phyloP scores from a whole-genome alignment of 2,113 vertebrate genomes.

The Epinephelus cyanopodus region DNA sequence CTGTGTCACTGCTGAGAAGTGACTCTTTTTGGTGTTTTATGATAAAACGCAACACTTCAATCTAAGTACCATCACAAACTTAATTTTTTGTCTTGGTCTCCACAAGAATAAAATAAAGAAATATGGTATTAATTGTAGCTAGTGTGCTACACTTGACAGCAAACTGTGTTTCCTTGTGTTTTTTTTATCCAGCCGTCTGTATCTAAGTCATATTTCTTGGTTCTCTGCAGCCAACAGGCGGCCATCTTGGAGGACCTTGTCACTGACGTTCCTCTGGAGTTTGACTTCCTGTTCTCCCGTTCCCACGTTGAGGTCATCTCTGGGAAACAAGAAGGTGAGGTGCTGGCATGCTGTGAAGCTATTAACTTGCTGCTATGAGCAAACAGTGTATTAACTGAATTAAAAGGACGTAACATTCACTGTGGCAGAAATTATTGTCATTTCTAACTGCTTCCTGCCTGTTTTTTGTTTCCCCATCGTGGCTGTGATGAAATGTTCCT shows the following conservation, averaged over 20 bases:
- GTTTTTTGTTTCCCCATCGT: not conserved
- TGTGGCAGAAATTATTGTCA: accelerated
- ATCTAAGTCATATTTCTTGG: not conserved
- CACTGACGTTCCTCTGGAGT: constrained; percentile 91
- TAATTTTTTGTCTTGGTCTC: no score
- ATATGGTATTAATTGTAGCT: not conserved
- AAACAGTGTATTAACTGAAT: no score
- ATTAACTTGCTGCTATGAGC: accelerated
- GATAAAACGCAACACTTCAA: no score
- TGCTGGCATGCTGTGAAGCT: not conserved
- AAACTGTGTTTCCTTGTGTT: no score
- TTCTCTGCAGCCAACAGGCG: constrained; percentile 89
- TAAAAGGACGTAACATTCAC: not conserved
- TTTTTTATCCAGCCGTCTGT: no score
- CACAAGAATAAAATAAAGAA: not conserved
- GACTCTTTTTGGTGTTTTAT: no score
- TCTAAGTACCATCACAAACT: no score
- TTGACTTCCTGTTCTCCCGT: constrained; percentile 96
- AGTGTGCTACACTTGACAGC: no score
- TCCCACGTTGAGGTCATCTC: constrained; percentile 97
- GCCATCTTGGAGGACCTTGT: constrained; percentile 95
- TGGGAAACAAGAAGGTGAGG: constrained; percentile 96
- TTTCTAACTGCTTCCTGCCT: constrained; percentile 12
- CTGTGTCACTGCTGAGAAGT: not conserved
- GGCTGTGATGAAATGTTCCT: not conserved